phyloP scores from a whole-genome alignment of 2,888 invertebrate genomes.

The Eulithis testata region DNA sequence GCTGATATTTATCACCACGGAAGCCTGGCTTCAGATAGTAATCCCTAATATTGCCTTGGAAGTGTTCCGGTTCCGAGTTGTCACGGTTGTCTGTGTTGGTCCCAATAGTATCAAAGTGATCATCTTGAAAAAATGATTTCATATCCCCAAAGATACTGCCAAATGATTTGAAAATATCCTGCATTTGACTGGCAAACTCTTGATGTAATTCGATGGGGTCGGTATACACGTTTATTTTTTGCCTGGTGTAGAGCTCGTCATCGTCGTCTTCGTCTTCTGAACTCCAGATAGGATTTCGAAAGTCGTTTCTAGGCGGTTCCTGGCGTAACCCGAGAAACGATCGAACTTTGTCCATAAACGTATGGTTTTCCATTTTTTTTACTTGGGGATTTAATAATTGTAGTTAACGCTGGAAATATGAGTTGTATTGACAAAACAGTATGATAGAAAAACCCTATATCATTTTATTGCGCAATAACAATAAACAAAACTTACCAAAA shows the following conservation, averaged over 20 bases:
- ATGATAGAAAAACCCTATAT: conserved; percentile 15
- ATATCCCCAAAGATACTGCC: conserved; percentile 71
- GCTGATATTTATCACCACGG: conserved; percentile 53
- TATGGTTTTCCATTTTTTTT: conserved; percentile 52
- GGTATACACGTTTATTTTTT: conserved; percentile 53
- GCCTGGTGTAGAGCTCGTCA: conserved; percentile 71
- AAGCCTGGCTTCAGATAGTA: conserved; percentile 78
- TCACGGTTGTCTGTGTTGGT: conserved; percentile 30
- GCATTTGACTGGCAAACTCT: conserved; percentile 69
- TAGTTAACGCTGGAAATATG: conserved; percentile 37
- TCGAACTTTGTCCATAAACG: conserved; percentile 68
- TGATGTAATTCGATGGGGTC: conserved; percentile 60
- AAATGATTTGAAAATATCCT: conserved; percentile 69
- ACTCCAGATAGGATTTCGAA: conserved; percentile 79
- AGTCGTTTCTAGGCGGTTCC: conserved; percentile 72
- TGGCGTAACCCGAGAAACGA: conserved; percentile 66
- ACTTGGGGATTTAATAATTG: conserved; percentile 53
- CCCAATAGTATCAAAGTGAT: conserved; percentile 31
- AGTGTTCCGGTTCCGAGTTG: conserved; percentile 49
- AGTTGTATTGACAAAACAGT: conserved; percentile 43
- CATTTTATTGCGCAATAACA: conserved; percentile 64
- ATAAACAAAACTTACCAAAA: conserved; percentile 47
- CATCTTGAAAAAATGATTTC: conserved; percentile 62
- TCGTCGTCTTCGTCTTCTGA: conserved; percentile 76
- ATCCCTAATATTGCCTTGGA: conserved; percentile 64